Base-by-base conservation (phyloP, 1,140 invertebrate species). In the Octopus sinensis region DNA sequence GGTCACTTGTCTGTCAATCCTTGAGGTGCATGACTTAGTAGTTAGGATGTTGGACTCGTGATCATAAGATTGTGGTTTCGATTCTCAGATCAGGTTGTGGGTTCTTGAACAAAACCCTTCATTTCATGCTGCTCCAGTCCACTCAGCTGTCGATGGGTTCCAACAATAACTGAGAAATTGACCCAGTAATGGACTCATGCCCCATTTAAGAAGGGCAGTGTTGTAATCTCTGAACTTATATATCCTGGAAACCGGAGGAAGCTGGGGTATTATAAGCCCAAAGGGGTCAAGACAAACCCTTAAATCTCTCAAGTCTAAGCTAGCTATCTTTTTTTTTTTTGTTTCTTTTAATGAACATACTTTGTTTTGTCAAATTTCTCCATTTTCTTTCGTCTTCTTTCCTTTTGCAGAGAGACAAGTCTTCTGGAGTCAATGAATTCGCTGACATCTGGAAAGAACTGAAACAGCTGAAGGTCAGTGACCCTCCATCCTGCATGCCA, bases 391-490 rank as follows among this genome's bases (percentile, higher is more conserved):
- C 30, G 68, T 5, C 30, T 71, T 6, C 12, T 71, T 71, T 13
- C 5, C 68, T n/a, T 13, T 5, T 71, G 68, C 13, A 71, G 68
- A 71, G 12, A 23, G 5, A 13, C 13, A 71, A 71, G 13, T 5
- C 30, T 13, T 13, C 13, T 6, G 30, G 30, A 13, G 30, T 13
- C 68, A 71, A 71, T 71, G 87, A 87, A 78, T 88, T 88, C 85
- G 84, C 84, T 51, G 84, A 85, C 53, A 85, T 88, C 82, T 88
- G 87, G 87, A 86, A 86, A 80, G 81, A 88, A 76, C 76, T 88
- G 10, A 84, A 87, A 79, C 23, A 54, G n/a, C 68, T n/a, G 13
- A 71, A 71, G 12, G 54, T 75, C 12, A 52, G n/a, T 12, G 73
- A 81, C 6, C 71, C 76, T n/a, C 17, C 73, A 79, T 76, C 68